Conservation (phyloP, 2,797 vertebrate genomes). For the Tokudaia muenninki region DNA sequence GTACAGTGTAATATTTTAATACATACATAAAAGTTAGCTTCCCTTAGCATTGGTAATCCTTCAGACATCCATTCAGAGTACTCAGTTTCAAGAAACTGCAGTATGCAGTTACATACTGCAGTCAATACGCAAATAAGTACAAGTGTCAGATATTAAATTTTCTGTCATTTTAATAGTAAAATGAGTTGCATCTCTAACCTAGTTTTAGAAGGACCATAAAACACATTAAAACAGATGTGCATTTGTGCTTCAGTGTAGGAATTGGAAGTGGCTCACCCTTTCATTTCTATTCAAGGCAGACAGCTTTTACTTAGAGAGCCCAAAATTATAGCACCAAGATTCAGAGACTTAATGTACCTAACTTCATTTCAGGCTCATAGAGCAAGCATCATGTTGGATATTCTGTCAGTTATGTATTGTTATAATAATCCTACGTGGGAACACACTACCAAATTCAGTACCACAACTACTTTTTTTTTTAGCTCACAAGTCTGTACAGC, state of each 20-base stretch:
- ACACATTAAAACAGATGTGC: not conserved
- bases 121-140: not conserved
- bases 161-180: not conserved
- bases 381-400: not conserved
- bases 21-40: not conserved
- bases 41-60: not conserved
- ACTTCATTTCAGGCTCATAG: not conserved
- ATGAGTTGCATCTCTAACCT: not conserved
- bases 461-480: not conserved
- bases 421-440: not conserved
- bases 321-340: not conserved
- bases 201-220: not conserved
- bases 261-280: not conserved
- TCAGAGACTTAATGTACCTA: not conserved
- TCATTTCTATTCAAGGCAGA: not conserved
- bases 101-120: too few relatives aligned
- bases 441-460: not conserved
- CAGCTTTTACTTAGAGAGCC: not conserved
- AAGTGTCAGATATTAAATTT: not conserved
- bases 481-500: not conserved
- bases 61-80: not conserved
- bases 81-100: not conserved
- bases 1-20: not conserved
- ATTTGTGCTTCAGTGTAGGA: not conserved
- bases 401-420: not conserved